These are phyloP conservation scores for Bugula neritina DNA, from an alignment of 2,888 invertebrate species.

Conservation along the genomic window DNA sequence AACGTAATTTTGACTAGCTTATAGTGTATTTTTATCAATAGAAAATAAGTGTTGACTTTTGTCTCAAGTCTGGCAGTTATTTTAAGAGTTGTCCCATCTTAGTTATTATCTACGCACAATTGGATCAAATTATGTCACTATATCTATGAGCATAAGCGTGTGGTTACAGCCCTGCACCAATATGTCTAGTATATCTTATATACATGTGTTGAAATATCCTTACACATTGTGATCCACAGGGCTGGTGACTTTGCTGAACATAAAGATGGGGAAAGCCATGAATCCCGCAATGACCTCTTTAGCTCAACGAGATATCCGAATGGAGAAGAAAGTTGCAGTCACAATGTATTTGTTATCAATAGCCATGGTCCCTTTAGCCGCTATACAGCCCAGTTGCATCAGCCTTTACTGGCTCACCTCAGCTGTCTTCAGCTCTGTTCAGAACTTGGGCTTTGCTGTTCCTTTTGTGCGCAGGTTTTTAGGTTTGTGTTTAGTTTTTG, in stretches of 20 bases:
- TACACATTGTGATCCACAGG: too few relatives aligned
- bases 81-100: too few relatives aligned
- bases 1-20: too few relatives aligned
- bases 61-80: too few relatives aligned
- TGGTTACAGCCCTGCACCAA: too few relatives aligned
- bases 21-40: too few relatives aligned
- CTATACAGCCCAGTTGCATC: not conserved
- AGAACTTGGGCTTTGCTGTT: not conserved
- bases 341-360: not conserved
- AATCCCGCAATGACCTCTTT: not conserved
- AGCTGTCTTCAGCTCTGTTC: not conserved
- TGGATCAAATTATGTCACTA: too few relatives aligned
- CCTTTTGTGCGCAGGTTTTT: not conserved
- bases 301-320: not conserved
- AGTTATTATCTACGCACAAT: too few relatives aligned
- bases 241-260: not conserved
- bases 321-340: not conserved
- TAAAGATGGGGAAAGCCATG: not conserved
- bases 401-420: conserved; percentile 9
- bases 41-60: too few relatives aligned
- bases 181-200: too few relatives aligned
- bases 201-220: too few relatives aligned
- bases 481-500: not conserved
- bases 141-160: too few relatives aligned
- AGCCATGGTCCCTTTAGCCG: not conserved